Evolutionary conservation across 2,888 invertebrate species (phyloP).

Genomic region (Pollenia griseotomentosa): DNA sequence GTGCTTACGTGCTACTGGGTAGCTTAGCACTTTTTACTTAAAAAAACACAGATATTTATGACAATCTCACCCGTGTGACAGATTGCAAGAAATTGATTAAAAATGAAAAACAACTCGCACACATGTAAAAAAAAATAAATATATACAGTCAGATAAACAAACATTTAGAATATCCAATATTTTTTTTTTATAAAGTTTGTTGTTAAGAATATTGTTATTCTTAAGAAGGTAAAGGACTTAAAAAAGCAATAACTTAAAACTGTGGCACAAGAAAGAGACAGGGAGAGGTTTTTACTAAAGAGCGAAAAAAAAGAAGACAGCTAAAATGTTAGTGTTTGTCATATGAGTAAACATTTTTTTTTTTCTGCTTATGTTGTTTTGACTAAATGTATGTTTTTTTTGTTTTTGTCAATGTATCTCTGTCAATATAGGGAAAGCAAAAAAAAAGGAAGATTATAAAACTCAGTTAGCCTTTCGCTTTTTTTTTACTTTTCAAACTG

Average conservation of each 20-base stretch:
- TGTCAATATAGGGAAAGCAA: background rate
- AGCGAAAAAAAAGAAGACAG: background rate
- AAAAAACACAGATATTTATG: conserved; percentile 1
- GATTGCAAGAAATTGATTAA: conserved; percentile 52
- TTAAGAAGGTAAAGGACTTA: background rate
- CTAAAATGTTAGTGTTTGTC: background rate
- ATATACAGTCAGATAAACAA: conserved; percentile 1
- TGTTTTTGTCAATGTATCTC: conserved; percentile 48
- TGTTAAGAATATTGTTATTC: conserved; percentile 2
- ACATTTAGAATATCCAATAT: background rate
- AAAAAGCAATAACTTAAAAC: background rate
- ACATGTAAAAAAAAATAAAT: background rate
- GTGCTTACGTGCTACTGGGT: too few relatives aligned
- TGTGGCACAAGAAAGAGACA: too few relatives aligned
- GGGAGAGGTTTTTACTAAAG: too few relatives aligned
- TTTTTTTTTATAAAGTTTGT: background rate
- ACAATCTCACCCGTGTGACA: conserved; percentile 49
- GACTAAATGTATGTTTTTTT: conserved; percentile 31
- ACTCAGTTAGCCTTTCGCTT: background rate
- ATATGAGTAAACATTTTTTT: background rate
- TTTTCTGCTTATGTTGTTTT: background rate
- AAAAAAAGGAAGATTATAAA: background rate
- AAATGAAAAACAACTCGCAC: background rate
- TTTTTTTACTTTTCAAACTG: too few relatives aligned
- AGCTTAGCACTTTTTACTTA: background rate